These are phyloP conservation scores for Calosoma granatense DNA, from an alignment of 1,140 invertebrate species.

Conservation along the genomic window DNA sequence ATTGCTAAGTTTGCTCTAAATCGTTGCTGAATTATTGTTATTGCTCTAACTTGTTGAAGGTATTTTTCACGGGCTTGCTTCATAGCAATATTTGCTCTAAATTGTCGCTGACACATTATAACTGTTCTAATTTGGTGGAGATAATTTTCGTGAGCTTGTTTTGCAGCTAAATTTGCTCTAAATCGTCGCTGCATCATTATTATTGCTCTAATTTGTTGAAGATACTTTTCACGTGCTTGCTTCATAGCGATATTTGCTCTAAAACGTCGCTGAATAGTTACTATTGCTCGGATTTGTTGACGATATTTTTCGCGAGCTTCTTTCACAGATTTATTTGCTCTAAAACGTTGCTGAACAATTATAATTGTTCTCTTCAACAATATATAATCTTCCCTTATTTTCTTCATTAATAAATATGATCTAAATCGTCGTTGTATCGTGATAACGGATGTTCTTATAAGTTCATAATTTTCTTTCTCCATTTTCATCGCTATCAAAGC, in stretches of 20 bases:
- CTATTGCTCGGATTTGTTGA: conserved; percentile 23
- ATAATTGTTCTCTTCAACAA: conserved; percentile 26
- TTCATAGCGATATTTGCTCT: conserved; percentile 24
- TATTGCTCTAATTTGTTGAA: conserved; percentile 24
- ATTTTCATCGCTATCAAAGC: conserved; percentile 13
- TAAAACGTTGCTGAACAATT: conserved; percentile 36
- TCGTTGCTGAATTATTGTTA: conserved; percentile 35
- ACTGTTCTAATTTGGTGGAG: conserved; percentile 17
- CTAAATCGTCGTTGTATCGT: conserved; percentile 31
- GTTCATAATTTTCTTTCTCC: conserved; percentile 20
- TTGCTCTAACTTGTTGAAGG: conserved; percentile 21
- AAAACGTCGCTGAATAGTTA: conserved; percentile 29
- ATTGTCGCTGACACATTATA: conserved; percentile 27
- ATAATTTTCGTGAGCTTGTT: conserved; percentile 30
- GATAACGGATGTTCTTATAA: conserved; percentile 24
- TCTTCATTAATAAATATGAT: conserved; percentile 26
- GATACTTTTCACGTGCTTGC: conserved; percentile 28
- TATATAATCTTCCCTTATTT: conserved; percentile 26
- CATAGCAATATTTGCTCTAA: conserved; percentile 25
- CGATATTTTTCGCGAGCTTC: conserved; percentile 28
- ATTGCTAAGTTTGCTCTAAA: conserved; percentile 34
- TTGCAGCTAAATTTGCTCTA: conserved; percentile 35
- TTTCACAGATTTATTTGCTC: conserved; percentile 24
- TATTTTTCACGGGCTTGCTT: conserved; percentile 22
- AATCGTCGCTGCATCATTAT: conserved; percentile 35